Base-by-base conservation (phyloP, 2,797 vertebrate species). In the Enteromius mattozi region DNA sequence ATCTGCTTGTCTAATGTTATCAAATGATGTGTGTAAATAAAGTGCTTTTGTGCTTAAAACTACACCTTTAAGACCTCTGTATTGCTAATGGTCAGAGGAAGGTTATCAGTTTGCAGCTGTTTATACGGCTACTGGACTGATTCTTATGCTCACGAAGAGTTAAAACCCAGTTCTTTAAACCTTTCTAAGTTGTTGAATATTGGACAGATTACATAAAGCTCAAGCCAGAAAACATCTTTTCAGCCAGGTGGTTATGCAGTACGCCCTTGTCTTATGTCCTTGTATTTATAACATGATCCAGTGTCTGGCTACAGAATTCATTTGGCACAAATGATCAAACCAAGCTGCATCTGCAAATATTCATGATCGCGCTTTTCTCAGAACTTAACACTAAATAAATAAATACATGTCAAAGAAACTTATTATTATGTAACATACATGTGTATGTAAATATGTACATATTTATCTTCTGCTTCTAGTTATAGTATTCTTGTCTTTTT, bases 171-270 rank as follows among this genome's bases (percentile, higher is more conserved):
- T 37, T 35, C 33, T 56, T 76, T 37, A 35, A 76, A 24, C 49
- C 72, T 56, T 56, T 74, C 45, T 8, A 76, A 37, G 3, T n/a
- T 56, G 10, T 76, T n/a, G 1, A 56, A 56, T 56, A 37, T 56
- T 56, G 74, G 49, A 37, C 74, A 76, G 51, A 56, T 9, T 56
- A 13, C 47, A 75, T 75, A 75, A 75, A 54, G 33, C 47, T 54
- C 27, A 74, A n/a, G 33, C 33, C 72, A 76, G 33, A 56, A 56
- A 76, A 37, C 12, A 37, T 21, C 2, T 74, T 74, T 51, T 35
- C 19, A 35, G 47, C 17, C 71, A 74, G 71, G 47, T 33, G 27
- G 71, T 33, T 13, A 7, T 74, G 27, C 27, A 21, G 45, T 3
- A 51, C 10, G 45, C 9, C 27, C 17, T 74, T 75, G 47, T n/a